These are phyloP conservation scores for Oscarella lobularis DNA, from an alignment of 37 sponge, comb jelly and placozoan genomes.

Conservation along the genomic window DNA sequence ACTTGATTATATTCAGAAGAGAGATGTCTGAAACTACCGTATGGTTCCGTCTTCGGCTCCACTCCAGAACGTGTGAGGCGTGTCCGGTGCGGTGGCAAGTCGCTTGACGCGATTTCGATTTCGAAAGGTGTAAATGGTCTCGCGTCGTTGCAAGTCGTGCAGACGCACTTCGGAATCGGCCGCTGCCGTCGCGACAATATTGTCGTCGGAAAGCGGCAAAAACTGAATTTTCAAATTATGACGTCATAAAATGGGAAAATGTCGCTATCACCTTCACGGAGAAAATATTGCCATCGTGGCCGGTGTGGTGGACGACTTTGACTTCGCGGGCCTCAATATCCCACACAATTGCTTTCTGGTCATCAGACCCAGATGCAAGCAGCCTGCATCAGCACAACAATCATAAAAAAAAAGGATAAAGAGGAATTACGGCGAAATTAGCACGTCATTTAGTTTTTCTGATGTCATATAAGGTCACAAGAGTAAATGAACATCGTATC, in stretches of 20 bases:
- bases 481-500: too few relatives aligned
- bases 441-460: too few relatives aligned
- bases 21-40: conserved; percentile 20
- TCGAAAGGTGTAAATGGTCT: conserved; percentile 8
- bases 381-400: conserved; percentile 20
- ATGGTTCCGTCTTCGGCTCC: conserved; percentile 78
- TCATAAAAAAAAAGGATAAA: too few relatives aligned
- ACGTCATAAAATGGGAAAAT: not conserved
- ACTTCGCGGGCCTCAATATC: conserved; percentile 14
- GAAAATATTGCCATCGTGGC: conserved; percentile 81
- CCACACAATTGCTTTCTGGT: conserved; percentile 52
- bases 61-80: conserved; percentile 62
- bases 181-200: conserved; percentile 52
- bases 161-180: conserved; percentile 58
- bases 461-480: too few relatives aligned
- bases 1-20: not conserved
- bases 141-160: conserved; percentile 36
- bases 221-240: conserved; percentile 24
- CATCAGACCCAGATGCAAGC: conserved; percentile 85
- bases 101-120: conserved; percentile 59
- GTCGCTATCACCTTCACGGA: conserved; percentile 52
- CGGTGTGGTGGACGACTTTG: conserved; percentile 30
- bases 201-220: conserved; percentile 43
- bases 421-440: too few relatives aligned
- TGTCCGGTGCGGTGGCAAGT: conserved; percentile 26